These are phyloP conservation scores for Drosophila setifemur DNA, from an alignment of 1,140 invertebrate genomes.

Conservation along the genomic window DNA sequence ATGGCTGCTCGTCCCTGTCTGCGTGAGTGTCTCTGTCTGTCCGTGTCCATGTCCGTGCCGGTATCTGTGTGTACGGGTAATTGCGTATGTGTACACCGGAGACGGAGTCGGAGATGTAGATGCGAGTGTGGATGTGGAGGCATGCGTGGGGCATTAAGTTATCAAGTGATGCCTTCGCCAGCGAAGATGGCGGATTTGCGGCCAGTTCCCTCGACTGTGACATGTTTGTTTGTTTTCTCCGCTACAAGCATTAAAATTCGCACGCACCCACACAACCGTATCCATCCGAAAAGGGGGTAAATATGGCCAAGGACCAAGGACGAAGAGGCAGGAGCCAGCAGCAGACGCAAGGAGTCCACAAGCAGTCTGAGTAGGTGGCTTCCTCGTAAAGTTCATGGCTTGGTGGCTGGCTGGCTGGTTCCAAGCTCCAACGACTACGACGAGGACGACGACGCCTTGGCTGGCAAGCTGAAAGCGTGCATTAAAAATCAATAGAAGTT, in stretches of 20 bases:
- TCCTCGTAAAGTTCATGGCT: slow-evolving; percentile 43
- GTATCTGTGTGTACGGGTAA: too few species aligned
- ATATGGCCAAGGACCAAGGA: not conserved
- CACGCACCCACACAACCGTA: slow-evolving; percentile 2
- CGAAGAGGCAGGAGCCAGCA: not conserved
- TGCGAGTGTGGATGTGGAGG: slow-evolving; percentile 42
- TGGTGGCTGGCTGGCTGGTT: slow-evolving; percentile 44
- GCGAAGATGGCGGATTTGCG: slow-evolving; percentile 52
- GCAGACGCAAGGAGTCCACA: not conserved
- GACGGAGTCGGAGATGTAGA: slow-evolving; percentile 8
- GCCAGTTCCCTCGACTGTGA: slow-evolving; percentile 53
- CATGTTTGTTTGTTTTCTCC: slow-evolving; percentile 62
- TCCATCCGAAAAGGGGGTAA: not conserved
- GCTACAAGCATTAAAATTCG: slow-evolving; percentile 57
- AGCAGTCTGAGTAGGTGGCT: slow-evolving; percentile 24
- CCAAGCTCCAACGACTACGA: not conserved
- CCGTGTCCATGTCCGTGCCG: not conserved
- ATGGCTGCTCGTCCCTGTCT: not conserved
- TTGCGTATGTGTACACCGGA: too few species aligned
- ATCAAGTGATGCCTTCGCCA: slow-evolving; percentile 50
- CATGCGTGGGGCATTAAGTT: slow-evolving; percentile 75
- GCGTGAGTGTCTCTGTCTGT: slow-evolving; percentile 7
- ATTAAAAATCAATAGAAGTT: slow-evolving; percentile 78
- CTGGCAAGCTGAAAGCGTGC: slow-evolving; percentile 47
- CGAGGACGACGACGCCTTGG: slow-evolving; percentile 32